Percentiles rank a stretch among this genome's conserved stretches.
Evolutionary conservation across 2,888 invertebrate species (phyloP).

Genomic region (Aethes cnicana): DNA sequence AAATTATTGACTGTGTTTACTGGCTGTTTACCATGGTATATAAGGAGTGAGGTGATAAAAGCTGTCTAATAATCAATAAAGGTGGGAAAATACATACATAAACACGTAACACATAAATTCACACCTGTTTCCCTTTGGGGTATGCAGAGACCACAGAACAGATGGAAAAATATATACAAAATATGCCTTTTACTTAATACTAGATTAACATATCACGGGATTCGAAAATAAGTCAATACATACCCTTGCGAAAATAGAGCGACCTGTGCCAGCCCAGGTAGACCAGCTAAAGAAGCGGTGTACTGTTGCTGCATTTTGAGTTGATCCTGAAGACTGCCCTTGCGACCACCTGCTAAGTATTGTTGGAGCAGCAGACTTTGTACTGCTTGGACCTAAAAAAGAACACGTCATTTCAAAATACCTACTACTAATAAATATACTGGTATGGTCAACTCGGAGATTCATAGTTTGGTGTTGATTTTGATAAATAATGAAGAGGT

Average conservation of each 20-base stretch:
- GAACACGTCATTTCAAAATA: constrained; percentile 5
- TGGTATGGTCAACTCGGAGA: no score
- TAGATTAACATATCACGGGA: not conserved
- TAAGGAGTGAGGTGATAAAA: no score
- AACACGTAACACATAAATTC: no score
- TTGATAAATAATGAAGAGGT: constrained; percentile 23
- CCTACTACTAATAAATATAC: no score
- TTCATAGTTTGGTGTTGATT: not conserved
- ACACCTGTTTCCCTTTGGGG: no score
- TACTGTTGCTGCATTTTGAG: constrained; percentile 78
- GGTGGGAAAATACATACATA: no score
- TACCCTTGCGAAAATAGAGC: constrained; percentile 76
- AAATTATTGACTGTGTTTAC: no score
- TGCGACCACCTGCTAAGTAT: constrained; percentile 71
- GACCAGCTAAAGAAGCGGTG: constrained; percentile 69
- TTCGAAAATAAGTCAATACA: constrained; percentile 34
- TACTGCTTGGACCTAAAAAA: constrained; percentile 71
- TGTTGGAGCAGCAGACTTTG: constrained; percentile 77
- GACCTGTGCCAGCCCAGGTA: constrained; percentile 73
- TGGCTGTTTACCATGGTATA: no score
- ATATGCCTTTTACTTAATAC: no score
- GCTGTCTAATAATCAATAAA: no score
- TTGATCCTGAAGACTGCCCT: constrained; percentile 72
- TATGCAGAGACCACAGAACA: no score
- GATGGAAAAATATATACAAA: no score